These are phyloP conservation scores for Sclerurus mexicanus DNA, from an alignment of 2,113 vertebrate genomes.

Conservation along the genomic window DNA sequence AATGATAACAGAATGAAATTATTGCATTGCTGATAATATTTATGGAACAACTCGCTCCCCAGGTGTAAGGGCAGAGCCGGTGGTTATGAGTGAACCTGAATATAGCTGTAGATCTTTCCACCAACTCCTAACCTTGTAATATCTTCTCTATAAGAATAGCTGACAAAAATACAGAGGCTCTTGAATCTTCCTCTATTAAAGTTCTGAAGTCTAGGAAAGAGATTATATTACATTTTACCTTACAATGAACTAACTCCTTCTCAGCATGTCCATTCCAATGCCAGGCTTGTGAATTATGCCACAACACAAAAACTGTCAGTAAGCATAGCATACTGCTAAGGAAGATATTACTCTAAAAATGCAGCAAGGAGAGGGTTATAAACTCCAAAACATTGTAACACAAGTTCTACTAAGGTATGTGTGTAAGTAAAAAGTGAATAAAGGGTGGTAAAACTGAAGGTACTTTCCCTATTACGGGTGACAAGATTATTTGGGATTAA, in stretches of 20 bases:
- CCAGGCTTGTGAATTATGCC: background rate
- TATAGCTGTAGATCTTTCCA: background rate
- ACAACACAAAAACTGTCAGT: background rate
- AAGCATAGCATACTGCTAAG: background rate
- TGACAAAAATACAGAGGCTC: background rate
- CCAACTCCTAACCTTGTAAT: background rate
- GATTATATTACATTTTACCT: background rate
- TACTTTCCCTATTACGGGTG: conserved; percentile 59
- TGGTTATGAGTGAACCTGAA: background rate
- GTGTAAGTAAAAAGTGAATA: conserved; percentile 8
- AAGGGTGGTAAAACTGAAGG: conserved; percentile 28
- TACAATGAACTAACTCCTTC: background rate
- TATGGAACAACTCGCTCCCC: background rate
- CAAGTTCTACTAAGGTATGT: background rate
- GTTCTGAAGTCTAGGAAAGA: background rate
- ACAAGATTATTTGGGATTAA: conserved; percentile 71
- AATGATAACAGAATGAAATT: background rate
- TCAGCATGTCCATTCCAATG: background rate
- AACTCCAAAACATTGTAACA: background rate
- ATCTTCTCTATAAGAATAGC: background rate
- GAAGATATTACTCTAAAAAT: background rate
- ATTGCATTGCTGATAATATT: background rate
- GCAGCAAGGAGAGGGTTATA: background rate
- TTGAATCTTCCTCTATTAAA: background rate
- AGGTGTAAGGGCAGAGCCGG: background rate